Evolutionary conservation across 2,797 vertebrate genomes (phyloP).

Genomic region (Arnoldichthys spilopterus): DNA sequence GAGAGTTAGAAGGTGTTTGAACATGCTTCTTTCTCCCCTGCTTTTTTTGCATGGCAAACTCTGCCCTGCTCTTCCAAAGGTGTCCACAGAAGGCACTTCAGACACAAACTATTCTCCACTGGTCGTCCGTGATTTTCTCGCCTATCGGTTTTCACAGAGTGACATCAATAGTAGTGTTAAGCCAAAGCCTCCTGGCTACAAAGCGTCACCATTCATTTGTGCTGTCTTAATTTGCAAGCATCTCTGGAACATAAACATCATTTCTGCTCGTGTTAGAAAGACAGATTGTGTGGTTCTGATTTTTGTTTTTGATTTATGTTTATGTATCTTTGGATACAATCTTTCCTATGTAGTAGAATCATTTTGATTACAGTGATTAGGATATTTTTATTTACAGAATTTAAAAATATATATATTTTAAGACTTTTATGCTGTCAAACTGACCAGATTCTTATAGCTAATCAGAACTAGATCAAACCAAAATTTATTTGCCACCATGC

Average conservation of each 20-base stretch:
- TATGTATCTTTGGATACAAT: too few species aligned
- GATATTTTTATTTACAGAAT: too few species aligned
- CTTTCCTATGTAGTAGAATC: too few species aligned
- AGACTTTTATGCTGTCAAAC: too few species aligned
- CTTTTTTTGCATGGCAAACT: background rate
- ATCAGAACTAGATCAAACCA: too few species aligned
- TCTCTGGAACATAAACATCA: background rate
- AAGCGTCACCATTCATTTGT: constrained; percentile 2
- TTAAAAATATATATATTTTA: too few species aligned
- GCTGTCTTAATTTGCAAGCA: constrained; percentile 7
- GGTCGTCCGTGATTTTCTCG: constrained; percentile 28
- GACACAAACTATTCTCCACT: constrained; percentile 21
- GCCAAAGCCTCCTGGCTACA: constrained; percentile 2
- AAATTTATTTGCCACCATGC: too few species aligned
- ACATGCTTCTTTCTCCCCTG: constrained; percentile 14
- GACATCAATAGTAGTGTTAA: constrained; percentile 39
- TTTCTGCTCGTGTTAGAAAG: too few species aligned
- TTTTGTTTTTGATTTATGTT: too few species aligned
- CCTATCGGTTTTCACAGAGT: constrained; percentile 9
- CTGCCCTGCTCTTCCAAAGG: background rate
- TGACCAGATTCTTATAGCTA: too few species aligned
- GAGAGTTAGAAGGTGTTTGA: constrained; percentile 29
- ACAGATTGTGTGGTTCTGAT: too few species aligned
- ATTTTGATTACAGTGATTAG: too few species aligned
- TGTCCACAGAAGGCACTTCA: background rate